These are phyloP conservation scores for Trimorus sp. DNA, from an alignment of 2,888 invertebrate species.

Conservation along the genomic window DNA sequence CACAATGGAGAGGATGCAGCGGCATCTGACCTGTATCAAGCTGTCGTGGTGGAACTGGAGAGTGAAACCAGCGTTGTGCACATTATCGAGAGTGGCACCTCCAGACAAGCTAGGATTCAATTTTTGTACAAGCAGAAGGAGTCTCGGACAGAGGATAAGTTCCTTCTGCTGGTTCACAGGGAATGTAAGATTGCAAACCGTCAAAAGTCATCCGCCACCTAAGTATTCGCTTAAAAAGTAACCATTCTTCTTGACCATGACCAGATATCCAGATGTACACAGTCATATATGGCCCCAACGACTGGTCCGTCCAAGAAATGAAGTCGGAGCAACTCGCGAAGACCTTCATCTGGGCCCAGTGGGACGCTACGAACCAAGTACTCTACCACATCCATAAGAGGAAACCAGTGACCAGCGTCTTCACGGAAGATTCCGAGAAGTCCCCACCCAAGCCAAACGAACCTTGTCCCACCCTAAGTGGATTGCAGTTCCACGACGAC, in stretches of 20 bases:
- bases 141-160: slow-evolving; percentile 83
- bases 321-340: slow-evolving; percentile 84
- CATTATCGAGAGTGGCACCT: slow-evolving; percentile 83
- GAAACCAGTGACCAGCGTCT: slow-evolving; percentile 86
- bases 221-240: neutral
- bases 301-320: slow-evolving; percentile 71
- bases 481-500: slow-evolving; percentile 93
- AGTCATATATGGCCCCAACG: slow-evolving; percentile 67
- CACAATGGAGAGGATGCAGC: slow-evolving; percentile 24
- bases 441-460: slow-evolving; percentile 81
- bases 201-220: neutral
- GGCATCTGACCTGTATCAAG: slow-evolving; percentile 83
- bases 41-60: slow-evolving; percentile 85
- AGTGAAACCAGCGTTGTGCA: slow-evolving; percentile 80
- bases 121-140: slow-evolving; percentile 86
- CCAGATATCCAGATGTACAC: slow-evolving; percentile 77
- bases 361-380: slow-evolving; percentile 90
- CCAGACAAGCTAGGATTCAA: slow-evolving; percentile 90
- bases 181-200: slow-evolving; percentile 85
- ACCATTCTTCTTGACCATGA: slow-evolving; percentile 51
- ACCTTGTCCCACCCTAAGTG: slow-evolving; percentile 88
- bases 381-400: slow-evolving; percentile 92
- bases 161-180: slow-evolving; percentile 89
- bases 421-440: slow-evolving; percentile 85
- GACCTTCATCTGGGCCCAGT: slow-evolving; percentile 93